Evolutionary conservation across 2,797 vertebrate genomes (phyloP).

Genomic region (Neostethus bicornis): DNA sequence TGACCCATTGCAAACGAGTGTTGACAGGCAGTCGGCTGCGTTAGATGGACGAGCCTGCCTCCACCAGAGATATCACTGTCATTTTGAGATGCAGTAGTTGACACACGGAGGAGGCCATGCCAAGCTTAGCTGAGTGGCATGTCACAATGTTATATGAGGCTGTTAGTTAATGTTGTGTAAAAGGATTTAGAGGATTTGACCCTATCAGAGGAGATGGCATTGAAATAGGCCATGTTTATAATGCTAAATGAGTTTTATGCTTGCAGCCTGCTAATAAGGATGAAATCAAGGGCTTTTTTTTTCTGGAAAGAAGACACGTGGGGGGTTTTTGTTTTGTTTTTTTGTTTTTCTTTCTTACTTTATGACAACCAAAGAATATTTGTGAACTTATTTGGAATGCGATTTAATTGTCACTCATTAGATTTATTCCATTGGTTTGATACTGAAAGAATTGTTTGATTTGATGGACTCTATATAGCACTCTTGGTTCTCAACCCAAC

Average conservation of each 20-base stretch:
- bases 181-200: conserved; percentile 80
- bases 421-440: background rate
- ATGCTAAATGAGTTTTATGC: conserved; percentile 69
- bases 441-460: no score
- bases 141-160: conserved; percentile 63
- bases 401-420: conserved; percentile 5
- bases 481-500: no score
- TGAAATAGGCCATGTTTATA: conserved; percentile 68
- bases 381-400: conserved; percentile 15
- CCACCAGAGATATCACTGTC: conserved; percentile 41
- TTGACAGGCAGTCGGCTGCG: conserved; percentile 25
- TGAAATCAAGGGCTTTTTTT: conserved; percentile 42
- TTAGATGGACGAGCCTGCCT: conserved; percentile 15
- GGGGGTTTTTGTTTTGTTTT: no score
- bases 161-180: conserved; percentile 76
- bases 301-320: conserved; percentile 14
- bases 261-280: conserved; percentile 67
- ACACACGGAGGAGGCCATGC: conserved; percentile 59
- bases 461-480: no score
- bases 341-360: conserved; percentile 11
- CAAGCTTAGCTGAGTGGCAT: conserved; percentile 69
- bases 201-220: conserved; percentile 72
- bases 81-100: conserved; percentile 43
- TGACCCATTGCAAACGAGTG: conserved; percentile 14
- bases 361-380: conserved; percentile 6